Percentiles rank a stretch among this genome's conserved stretches.
Conservation (phyloP, 2,888 invertebrate genomes). For the Esperia sulphurella region DNA sequence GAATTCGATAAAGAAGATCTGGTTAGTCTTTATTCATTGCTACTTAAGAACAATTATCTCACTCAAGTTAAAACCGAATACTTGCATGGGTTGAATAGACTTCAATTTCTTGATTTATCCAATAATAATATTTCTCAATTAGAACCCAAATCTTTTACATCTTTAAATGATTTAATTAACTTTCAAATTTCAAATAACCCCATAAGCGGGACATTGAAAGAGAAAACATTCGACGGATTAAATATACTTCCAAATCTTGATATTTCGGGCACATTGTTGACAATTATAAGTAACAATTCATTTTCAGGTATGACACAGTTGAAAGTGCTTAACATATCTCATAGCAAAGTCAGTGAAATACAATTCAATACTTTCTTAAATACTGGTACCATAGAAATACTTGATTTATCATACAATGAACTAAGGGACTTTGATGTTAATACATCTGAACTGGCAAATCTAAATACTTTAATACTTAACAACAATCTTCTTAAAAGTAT, state of each 20-base stretch:
- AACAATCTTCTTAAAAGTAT: constrained; percentile 43
- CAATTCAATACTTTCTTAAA: constrained; percentile 44
- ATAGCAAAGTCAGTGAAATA: constrained; percentile 36
- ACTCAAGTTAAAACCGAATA: constrained; percentile 31
- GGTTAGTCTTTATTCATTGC: constrained; percentile 31
- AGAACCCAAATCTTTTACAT: constrained; percentile 37
- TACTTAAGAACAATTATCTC: constrained; percentile 41
- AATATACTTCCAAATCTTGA: constrained; percentile 44
- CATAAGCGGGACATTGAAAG: constrained; percentile 34
- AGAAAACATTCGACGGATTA: constrained; percentile 45
- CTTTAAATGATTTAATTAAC: constrained; percentile 34
- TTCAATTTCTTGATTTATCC: constrained; percentile 50
- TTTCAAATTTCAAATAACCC: constrained; percentile 51
- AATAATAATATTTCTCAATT: constrained; percentile 45
- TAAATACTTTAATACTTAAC: constrained; percentile 36
- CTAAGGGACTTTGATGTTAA: constrained; percentile 42
- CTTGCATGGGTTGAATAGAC: constrained; percentile 29
- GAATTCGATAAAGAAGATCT: constrained; percentile 44
- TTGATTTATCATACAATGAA: constrained; percentile 54
- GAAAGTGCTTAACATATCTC: constrained; percentile 46
- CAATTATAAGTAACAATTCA: constrained; percentile 40
- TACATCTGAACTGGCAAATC: constrained; percentile 33
- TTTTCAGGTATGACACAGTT: constrained; percentile 46
- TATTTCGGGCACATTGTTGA: constrained; percentile 42
- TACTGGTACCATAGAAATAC: constrained; percentile 35